Base-by-base conservation (phyloP, 2,113 vertebrate species). In the Carlito syrichta region DNA sequence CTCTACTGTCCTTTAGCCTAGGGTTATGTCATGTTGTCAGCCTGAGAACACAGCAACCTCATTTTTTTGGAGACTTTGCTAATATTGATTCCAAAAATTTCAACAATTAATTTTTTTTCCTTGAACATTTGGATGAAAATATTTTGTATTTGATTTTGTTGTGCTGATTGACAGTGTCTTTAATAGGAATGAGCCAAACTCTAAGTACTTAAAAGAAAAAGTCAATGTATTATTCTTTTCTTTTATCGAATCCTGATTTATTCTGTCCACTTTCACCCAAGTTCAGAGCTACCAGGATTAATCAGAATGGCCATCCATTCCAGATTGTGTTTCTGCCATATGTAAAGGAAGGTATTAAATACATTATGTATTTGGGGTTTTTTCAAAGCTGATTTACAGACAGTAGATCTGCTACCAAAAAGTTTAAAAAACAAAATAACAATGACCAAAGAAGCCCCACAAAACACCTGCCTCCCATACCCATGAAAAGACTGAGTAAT, bases 61-160 rank as follows among this genome's bases (percentile, higher is more conserved):
- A 94, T 86, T 86, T 96, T 56, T 95, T 83, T 76, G 35, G 50
- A 83, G 48, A 71, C 27, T 93, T 92, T 17, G 23, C 11, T 74
- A 68, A 94, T 95, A 92, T 50, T 56, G 1, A 10, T 79, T 45
- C 38, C 93, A 58, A 68, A 86, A 89, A 68, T 81, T 25, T 62
- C 19, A 56, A 52, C 45, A 63, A 38, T 79, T 6, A n/a, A 32
- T 87, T 87, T 63, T 87, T 63, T 95, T 92, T 50, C n/a, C 23
- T 90, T 95, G 38, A 60, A 79, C 20, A 48, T 66, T 62, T 79
- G 35, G 83, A 79, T 35, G 5, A 19, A 71, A 95, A 60, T 73
- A 62, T 11, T 71, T 86, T 90, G 92, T 85, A 52, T 54, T 81
- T 79, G 30, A 19, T 71, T 74, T 94, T 82, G 13, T 92, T 54